A percentile compares a stretch with the other conserved stretches of the same genome.
These are phyloP conservation scores for Agelaius phoeniceus DNA, from an alignment of 2,113 vertebrate genomes.

Conservation along the genomic window DNA sequence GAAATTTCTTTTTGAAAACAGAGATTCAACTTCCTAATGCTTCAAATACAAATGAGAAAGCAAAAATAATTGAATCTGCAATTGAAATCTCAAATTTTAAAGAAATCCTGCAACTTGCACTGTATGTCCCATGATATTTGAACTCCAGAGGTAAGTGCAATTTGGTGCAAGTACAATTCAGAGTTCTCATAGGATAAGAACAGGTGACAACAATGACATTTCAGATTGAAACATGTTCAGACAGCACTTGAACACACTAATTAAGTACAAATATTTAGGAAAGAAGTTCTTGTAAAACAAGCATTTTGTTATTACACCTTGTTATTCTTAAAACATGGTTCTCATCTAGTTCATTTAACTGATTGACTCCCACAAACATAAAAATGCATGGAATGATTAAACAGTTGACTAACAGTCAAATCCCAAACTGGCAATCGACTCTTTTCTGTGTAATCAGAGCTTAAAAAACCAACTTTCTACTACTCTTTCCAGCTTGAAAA, in stretches of 20 bases:
- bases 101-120: neutral
- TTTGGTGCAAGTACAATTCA: neutral
- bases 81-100: neutral
- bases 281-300: neutral
- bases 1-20: neutral
- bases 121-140: neutral
- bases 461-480: neutral
- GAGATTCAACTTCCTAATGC: neutral
- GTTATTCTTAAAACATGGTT: neutral
- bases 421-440: neutral
- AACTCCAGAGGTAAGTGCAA: neutral
- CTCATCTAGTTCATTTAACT: neutral
- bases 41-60: neutral
- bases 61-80: neutral
- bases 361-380: neutral
- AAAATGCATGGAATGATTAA: neutral
- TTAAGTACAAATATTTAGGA: neutral
- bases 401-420: neutral
- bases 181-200: neutral
- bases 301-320: neutral
- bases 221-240: neutral
- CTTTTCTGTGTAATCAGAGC: neutral
- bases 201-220: neutral
- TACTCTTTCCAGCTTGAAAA: neutral
- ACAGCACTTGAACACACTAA: neutral